A percentile compares a stretch with the other conserved stretches of the same genome.
Evolutionary conservation across 2,113 vertebrate species (phyloP).

Genomic region (Sinocyclocheilus maitianheensis): DNA sequence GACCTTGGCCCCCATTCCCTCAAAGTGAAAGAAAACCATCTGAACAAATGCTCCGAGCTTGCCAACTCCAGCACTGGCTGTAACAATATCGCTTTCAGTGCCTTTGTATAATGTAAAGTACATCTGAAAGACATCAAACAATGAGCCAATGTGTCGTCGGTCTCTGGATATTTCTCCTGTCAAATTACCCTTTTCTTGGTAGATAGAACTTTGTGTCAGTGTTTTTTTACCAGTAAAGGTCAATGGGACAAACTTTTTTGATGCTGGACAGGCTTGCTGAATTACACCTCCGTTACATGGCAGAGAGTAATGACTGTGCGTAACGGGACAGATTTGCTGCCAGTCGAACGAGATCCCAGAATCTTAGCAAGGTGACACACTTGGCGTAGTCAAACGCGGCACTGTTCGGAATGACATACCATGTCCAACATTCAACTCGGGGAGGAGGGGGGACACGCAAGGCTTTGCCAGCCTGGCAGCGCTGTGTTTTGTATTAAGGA

Average conservation of each 20-base stretch:
- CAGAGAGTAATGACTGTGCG: slow-evolving; percentile 11
- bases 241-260: slow-evolving; percentile 25
- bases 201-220: background rate
- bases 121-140: slow-evolving; percentile 55
- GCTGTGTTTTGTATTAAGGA: slow-evolving; percentile 48
- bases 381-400: slow-evolving; percentile 47
- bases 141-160: slow-evolving; percentile 43
- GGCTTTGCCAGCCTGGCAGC: slow-evolving; percentile 42
- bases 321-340: slow-evolving; percentile 48
- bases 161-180: slow-evolving; percentile 40
- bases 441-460: slow-evolving; percentile 8
- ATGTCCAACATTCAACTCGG: slow-evolving; percentile 36
- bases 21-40: slow-evolving; percentile 55
- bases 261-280: slow-evolving; percentile 3
- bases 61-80: slow-evolving; percentile 37
- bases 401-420: slow-evolving; percentile 47
- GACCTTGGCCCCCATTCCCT: slow-evolving; percentile 57
- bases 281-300: slow-evolving; percentile 20
- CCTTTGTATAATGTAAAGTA: slow-evolving; percentile 54
- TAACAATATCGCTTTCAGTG: slow-evolving; percentile 47
- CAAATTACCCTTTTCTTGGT: slow-evolving; percentile 29
- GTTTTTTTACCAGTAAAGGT: slow-evolving; percentile 15
- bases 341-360: slow-evolving; percentile 40
- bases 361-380: slow-evolving; percentile 50
- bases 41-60: slow-evolving; percentile 46